phyloP scores from a whole-genome alignment of 2,888 invertebrate species.

The Dascillus cervinus region DNA sequence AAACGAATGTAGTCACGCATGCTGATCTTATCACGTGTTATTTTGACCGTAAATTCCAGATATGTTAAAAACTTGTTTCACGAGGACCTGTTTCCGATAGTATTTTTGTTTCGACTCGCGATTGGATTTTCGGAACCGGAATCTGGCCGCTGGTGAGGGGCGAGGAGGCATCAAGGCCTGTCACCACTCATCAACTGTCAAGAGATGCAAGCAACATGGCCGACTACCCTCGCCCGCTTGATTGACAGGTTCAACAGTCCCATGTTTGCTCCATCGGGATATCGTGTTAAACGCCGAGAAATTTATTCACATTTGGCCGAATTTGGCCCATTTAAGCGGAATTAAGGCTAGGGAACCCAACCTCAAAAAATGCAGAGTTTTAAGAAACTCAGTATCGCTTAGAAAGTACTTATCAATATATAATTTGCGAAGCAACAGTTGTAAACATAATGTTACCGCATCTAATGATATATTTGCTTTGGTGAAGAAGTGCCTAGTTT shows the following conservation, averaged over 20 bases:
- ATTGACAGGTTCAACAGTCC: slow-evolving; percentile 40
- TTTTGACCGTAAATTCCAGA: slow-evolving; percentile 21
- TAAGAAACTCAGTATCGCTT: too few relatives aligned
- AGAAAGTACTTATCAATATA: too few relatives aligned
- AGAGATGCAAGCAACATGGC: slow-evolving; percentile 37
- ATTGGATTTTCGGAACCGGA: slow-evolving; percentile 4
- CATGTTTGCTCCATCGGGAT: slow-evolving; percentile 36
- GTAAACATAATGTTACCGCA: too few relatives aligned
- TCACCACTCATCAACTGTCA: slow-evolving; percentile 37
- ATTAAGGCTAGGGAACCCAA: too few relatives aligned
- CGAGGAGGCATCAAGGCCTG: slow-evolving; percentile 26
- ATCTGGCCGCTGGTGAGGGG: slow-evolving; percentile 24
- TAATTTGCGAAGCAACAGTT: too few relatives aligned
- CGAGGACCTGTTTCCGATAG: slow-evolving; percentile 9
- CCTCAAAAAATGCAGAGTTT: too few relatives aligned
- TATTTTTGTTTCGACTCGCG: slow-evolving; percentile 9
- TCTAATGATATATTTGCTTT: too few relatives aligned
- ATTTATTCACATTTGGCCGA: too few relatives aligned
- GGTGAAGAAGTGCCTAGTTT: too few relatives aligned
- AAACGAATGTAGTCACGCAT: slow-evolving; percentile 37
- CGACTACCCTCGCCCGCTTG: slow-evolving; percentile 35
- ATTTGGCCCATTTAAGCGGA: too few relatives aligned
- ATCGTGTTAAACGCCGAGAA: slow-evolving; percentile 26
- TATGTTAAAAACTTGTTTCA: slow-evolving; percentile 20
- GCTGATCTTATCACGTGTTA: slow-evolving; percentile 31